Base-by-base conservation (phyloP, 2,113 vertebrate genomes). In the Thalassoma bifasciatum region DNA sequence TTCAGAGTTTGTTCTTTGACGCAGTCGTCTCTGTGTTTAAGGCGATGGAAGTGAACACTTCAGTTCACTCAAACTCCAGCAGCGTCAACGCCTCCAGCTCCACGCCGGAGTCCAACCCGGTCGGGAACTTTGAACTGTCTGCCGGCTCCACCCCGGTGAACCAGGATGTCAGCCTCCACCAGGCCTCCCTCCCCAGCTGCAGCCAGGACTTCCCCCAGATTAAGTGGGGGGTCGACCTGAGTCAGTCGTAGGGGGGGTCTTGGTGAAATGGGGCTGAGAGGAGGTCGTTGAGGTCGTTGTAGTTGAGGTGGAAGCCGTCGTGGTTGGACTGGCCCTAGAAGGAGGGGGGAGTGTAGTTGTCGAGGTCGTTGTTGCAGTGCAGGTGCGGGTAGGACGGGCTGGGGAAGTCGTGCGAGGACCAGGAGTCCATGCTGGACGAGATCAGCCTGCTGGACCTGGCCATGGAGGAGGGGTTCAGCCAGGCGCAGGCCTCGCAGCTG, bases 381-480 rank as follows among this genome's bases (percentile, higher is more conserved):
- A 11, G 90, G 99, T 0, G 92, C 99, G 19, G 98, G n/a, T n/a
- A n/a, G n/a, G n/a, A n/a, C n/a, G n/a, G n/a, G n/a, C n/a, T n/a
- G n/a, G n/a, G n/a, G n/a, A n/a, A n/a, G n/a, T n/a, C n/a, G n/a
- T n/a, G n/a, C n/a, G n/a, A n/a, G n/a, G n/a, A n/a, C n/a, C n/a
- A 99, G 5, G 97, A 98, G 88, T 97, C 97, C 70, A 97, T 99
- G 96, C 92, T 99, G 0, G 98, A 99, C 2, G 98, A 99, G 92
- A 99, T 99, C 90, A 99, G 98, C 91, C 56, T 99, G 62, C 95
- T 99, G 93, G 98, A 99, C 88, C 90, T 99, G 46, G 97, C 97
- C 42, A 97, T 99, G 56, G 98, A 98, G 82, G 98, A 99, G 88
- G 98, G 98, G 11, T 99, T 99, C 88, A 98, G 96, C 89, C 96